Conservation (phyloP, 1,140 invertebrate species). For the Microplitis demolitor region DNA sequence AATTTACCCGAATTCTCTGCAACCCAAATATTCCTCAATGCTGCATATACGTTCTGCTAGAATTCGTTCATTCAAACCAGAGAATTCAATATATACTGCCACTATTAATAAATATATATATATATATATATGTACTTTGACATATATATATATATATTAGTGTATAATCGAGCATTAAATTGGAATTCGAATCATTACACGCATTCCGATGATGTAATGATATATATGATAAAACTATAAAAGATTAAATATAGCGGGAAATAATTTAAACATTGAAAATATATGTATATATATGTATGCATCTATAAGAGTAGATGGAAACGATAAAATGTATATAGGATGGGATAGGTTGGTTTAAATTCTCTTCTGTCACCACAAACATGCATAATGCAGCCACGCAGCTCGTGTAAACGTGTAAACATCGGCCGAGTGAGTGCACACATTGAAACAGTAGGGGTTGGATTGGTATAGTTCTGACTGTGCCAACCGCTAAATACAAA, state of each 20-base stretch:
- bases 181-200: too few relatives aligned
- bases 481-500: conserved; percentile 62
- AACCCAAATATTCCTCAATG: conserved; percentile 15
- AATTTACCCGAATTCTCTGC: conserved; percentile 26
- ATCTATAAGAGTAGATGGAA: background rate
- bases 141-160: too few relatives aligned
- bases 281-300: background rate
- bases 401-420: conserved; percentile 59
- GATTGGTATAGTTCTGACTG: conserved; percentile 6
- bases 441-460: background rate
- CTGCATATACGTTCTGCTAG: too few relatives aligned
- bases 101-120: too few relatives aligned
- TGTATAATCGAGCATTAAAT: too few relatives aligned
- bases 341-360: conserved; percentile 53
- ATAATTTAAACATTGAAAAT: too few relatives aligned
- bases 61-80: too few relatives aligned
- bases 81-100: too few relatives aligned
- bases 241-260: too few relatives aligned
- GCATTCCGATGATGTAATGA: too few relatives aligned
- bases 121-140: too few relatives aligned
- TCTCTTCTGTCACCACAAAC: conserved; percentile 61
- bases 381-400: conserved; percentile 60
- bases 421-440: conserved; percentile 39
- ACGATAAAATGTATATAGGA: background rate
- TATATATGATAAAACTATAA: too few relatives aligned